Conservation (phyloP, 2,888 invertebrate genomes). For the Parnassius orleans region DNA sequence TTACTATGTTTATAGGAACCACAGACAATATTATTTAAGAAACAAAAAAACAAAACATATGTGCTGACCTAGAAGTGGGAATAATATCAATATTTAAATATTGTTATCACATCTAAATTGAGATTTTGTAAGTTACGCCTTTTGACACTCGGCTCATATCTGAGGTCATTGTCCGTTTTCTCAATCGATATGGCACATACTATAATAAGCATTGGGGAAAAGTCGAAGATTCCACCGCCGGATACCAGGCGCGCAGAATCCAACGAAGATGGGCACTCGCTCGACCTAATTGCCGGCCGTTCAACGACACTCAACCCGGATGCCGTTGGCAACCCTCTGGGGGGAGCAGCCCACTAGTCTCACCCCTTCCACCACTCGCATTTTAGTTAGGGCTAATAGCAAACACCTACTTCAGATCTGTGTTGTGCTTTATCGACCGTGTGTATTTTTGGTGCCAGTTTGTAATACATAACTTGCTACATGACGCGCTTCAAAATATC, state of each 20-base stretch:
- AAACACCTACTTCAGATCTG: constrained; percentile 38
- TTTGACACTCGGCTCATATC: too few relatives aligned
- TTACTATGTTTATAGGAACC: too few relatives aligned
- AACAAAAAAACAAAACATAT: too few relatives aligned
- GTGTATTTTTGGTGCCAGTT: constrained; percentile 7
- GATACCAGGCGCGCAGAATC: constrained; percentile 41
- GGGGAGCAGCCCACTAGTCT: constrained; percentile 37
- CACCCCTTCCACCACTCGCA: constrained; percentile 35
- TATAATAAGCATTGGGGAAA: constrained; percentile 20
- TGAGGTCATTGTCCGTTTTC: too few relatives aligned
- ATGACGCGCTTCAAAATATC: too few relatives aligned
- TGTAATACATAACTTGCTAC: not conserved
- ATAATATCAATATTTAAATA: too few relatives aligned
- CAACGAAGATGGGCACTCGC: constrained; percentile 50
- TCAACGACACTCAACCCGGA: constrained; percentile 69
- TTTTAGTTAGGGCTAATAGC: constrained; percentile 45
- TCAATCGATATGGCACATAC: too few relatives aligned
- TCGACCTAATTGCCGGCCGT: constrained; percentile 72
- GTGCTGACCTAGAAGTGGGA: too few relatives aligned
- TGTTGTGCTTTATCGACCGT: constrained; percentile 28
- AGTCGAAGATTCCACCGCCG: constrained; percentile 43
- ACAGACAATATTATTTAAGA: too few relatives aligned
- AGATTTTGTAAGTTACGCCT: too few relatives aligned
- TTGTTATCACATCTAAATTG: too few relatives aligned
- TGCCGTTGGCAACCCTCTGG: constrained; percentile 54